Conservation (phyloP, 2,888 invertebrate genomes). For the Tricholauxania praeusta region DNA sequence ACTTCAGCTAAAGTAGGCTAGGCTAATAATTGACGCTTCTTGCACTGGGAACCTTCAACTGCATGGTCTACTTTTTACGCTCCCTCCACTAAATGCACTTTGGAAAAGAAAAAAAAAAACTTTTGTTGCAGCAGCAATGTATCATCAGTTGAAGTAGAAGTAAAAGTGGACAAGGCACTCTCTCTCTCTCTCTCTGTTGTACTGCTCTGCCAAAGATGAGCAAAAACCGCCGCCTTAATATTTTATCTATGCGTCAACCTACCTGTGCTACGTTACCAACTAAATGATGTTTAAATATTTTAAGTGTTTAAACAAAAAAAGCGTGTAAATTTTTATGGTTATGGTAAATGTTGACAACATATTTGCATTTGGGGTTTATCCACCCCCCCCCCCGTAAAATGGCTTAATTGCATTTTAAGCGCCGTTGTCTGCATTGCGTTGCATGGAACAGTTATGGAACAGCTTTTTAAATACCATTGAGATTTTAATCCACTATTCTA, state of each 20-base stretch:
- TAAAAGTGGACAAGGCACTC: background rate
- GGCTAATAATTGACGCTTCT: background rate
- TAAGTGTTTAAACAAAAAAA: background rate
- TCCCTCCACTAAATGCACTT: background rate
- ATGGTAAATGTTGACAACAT: too few relatives aligned
- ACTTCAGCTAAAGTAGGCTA: constrained; percentile 2
- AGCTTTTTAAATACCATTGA: too few relatives aligned
- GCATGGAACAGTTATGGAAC: too few relatives aligned
- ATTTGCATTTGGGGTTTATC: too few relatives aligned
- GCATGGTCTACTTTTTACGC: background rate
- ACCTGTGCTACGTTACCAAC: background rate
- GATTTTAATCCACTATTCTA: too few relatives aligned
- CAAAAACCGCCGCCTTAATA: too few relatives aligned
- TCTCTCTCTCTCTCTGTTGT: background rate
- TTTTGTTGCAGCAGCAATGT: constrained; percentile 2
- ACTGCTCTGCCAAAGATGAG: background rate
- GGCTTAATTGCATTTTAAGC: constrained; percentile 2
- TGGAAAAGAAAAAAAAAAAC: background rate
- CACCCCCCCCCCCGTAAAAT: too few relatives aligned
- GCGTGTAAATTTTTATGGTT: constrained; percentile 19
- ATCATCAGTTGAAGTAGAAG: background rate
- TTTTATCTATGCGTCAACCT: too few relatives aligned
- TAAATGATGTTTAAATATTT: constrained; percentile 23
- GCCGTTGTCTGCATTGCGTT: background rate
- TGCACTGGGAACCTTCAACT: background rate